phyloP scores from a whole-genome alignment of 2,888 invertebrate genomes.

The Drosophila formosana region DNA sequence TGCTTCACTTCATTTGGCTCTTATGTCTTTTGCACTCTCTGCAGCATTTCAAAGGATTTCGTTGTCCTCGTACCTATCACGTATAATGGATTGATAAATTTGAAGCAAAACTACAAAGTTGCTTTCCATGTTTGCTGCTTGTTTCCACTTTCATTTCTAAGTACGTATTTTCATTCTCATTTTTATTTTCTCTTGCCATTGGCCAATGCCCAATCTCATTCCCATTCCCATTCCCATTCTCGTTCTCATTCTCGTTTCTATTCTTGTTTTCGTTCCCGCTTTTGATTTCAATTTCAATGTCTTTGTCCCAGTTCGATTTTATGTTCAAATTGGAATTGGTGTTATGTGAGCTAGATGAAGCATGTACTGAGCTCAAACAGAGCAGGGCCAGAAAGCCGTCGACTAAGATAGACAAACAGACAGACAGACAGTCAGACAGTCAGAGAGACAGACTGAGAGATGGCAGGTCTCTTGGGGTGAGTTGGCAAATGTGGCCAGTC shows the following conservation, averaged over 20 bases:
- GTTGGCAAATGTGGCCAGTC: conserved; percentile 59
- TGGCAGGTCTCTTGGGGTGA: conserved; percentile 6
- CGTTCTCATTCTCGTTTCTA: conserved; percentile 4
- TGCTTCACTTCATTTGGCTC: not conserved
- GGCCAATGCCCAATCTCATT: not conserved
- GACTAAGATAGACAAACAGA: conserved; percentile 20
- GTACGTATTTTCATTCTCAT: conserved; percentile 15
- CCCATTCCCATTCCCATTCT: conserved; percentile 6
- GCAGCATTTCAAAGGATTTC: conserved; percentile 35
- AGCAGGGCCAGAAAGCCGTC: conserved; percentile 20
- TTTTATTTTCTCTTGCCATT: not conserved
- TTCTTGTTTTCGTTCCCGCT: conserved; percentile 31
- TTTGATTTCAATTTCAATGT: conserved; percentile 65
- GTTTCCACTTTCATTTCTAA: conserved; percentile 13
- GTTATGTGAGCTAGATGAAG: conserved; percentile 69
- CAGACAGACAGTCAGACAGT: conserved; percentile 12
- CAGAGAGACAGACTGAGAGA: conserved; percentile 18
- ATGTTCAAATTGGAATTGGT: conserved; percentile 74
- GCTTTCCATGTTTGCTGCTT: conserved; percentile 19
- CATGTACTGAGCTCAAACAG: conserved; percentile 40
- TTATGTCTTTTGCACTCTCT: not conserved
- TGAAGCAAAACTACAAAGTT: conserved; percentile 43
- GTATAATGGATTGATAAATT: conserved; percentile 43
- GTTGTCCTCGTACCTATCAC: conserved; percentile 11
- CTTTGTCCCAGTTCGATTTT: conserved; percentile 70